phyloP scores from a whole-genome alignment of 2,797 vertebrate genomes.

The Sebastes diaconus region DNA sequence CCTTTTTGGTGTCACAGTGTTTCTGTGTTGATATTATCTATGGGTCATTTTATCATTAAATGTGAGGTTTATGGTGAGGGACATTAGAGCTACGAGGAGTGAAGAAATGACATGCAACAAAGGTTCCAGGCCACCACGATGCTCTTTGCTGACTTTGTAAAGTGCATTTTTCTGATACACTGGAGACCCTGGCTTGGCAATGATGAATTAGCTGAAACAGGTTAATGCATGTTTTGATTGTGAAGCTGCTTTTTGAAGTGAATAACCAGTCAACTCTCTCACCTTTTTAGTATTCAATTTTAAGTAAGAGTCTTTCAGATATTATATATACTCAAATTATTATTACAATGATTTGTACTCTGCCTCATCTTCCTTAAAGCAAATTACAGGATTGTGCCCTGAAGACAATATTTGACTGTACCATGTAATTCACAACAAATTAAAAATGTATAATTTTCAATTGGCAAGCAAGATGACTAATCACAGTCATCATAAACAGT shows the following conservation, averaged over 20 bases:
- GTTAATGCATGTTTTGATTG: not conserved
- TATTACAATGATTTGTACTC: not conserved
- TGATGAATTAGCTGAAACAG: not conserved
- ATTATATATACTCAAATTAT: not conserved
- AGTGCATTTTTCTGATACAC: not conserved
- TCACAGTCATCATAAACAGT: slow-evolving; percentile 24
- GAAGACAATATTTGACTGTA: slow-evolving; percentile 9
- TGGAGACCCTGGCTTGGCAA: not conserved
- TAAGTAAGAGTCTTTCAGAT: not conserved
- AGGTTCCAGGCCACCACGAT: not conserved
- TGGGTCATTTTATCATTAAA: not conserved
- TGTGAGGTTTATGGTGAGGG: not conserved
- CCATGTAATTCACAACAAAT: slow-evolving; percentile 23
- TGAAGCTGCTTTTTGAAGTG: not conserved
- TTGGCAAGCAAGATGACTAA: slow-evolving; percentile 32
- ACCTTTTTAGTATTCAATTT: not conserved
- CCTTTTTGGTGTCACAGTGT: not conserved
- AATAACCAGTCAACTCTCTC: no score
- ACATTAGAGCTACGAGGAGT: not conserved
- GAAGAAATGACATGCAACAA: not conserved
- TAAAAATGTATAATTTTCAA: slow-evolving; percentile 37
- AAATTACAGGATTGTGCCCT: slow-evolving; percentile 21
- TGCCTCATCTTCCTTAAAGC: not conserved
- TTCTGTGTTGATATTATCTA: not conserved
- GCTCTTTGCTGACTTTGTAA: slow-evolving; percentile 2